phyloP scores from a whole-genome alignment of 2,888 invertebrate species.

The Chelonus formosanus region DNA sequence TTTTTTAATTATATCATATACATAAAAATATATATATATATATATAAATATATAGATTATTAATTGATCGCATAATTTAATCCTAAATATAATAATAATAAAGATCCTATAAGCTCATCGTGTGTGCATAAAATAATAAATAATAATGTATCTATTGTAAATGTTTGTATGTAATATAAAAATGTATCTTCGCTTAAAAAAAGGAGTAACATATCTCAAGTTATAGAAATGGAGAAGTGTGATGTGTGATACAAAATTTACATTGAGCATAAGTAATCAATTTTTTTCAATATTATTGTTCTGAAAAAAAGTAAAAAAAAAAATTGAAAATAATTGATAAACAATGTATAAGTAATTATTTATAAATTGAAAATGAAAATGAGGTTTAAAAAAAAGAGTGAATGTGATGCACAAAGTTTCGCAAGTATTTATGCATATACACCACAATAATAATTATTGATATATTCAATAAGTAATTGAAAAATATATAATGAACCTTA shows the following conservation, averaged over 20 bases:
- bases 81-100: no score
- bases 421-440: slow-evolving; percentile 56
- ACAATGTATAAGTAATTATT: no score
- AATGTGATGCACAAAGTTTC: slow-evolving; percentile 41
- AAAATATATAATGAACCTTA: slow-evolving; percentile 59
- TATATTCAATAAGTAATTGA: slow-evolving; percentile 55
- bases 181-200: slow-evolving; percentile 58
- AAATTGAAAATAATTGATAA: slow-evolving; percentile 11
- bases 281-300: slow-evolving; percentile 30
- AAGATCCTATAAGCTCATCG: slow-evolving; percentile 27
- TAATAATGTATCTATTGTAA: slow-evolving; percentile 59
- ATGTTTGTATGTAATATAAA: slow-evolving; percentile 62
- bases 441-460: slow-evolving; percentile 43
- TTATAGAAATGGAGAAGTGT: slow-evolving; percentile 25
- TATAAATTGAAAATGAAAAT: no score
- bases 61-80: not conserved
- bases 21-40: not conserved
- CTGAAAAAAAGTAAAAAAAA: slow-evolving; percentile 21
- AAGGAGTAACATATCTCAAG: slow-evolving; percentile 37
- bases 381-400: not conserved
- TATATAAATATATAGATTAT: not conserved
- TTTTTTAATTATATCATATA: no score
- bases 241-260: slow-evolving; percentile 14
- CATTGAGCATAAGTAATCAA: slow-evolving; percentile 20
- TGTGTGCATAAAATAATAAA: slow-evolving; percentile 42